Evolutionary conservation across 2,797 vertebrate species (phyloP), one percentile per base, ranked within the genome.

Genomic region (Gallinago nigripennis): DNA sequence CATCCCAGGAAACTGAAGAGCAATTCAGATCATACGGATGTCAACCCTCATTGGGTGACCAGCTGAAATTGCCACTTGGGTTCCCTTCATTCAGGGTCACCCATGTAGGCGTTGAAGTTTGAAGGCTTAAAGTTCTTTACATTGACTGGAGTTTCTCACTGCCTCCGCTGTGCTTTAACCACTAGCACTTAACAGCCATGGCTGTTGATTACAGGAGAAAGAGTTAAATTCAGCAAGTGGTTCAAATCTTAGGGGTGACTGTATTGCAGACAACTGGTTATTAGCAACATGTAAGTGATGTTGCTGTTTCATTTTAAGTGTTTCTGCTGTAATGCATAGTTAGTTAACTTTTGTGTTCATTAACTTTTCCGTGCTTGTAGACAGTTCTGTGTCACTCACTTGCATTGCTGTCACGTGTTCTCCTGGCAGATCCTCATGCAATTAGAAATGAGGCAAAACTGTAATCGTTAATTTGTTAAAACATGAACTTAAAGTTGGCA

Each of bases 341-440:
- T 31, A 58, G 18, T 30, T 54, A 82, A 35, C 43, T 82, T 81
- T 6, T 39, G 68, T 13, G 0, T 61, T 82, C 1, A 1, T 54
- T 76, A 64, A 41, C 25, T 81, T 75, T 46, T 79, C 63, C 37
- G 39, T 7, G 1, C 5, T 37, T 5, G 33, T 11, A 69, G 79
- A 25, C 61, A 18, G 35, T 20, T 28, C 33, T 54, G 33, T 1
- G 0, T 57, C 21, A 9, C 21, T 75, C 48, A 4, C 18, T 65
- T n/a, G 4, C 14, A 3, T 31, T 30, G 18, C 75, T 56, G n/a
- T 43, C 16, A 13, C 0, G 0, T 12, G 1, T 61, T 84, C 56
- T 82, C 14, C 50, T 2, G 8, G 33, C 31, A 84, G 30, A 61
- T 88, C 35, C 23, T 86, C 33, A 19, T 45, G 53, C 69, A 51